These are phyloP conservation scores for Sarcophaga carnaria DNA, from an alignment of 2,888 invertebrate genomes.

Conservation along the genomic window DNA sequence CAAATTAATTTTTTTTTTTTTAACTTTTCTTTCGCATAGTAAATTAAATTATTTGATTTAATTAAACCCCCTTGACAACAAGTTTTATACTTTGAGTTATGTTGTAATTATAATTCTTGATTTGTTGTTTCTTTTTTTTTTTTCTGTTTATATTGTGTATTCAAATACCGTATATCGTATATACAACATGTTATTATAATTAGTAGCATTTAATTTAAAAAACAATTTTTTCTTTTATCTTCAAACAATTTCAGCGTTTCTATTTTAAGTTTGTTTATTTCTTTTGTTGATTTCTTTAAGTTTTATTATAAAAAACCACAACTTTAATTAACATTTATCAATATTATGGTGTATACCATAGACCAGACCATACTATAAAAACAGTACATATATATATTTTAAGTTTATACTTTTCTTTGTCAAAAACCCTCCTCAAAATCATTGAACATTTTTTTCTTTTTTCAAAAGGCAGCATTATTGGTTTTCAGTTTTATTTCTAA, in stretches of 20 bases:
- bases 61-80: neutral
- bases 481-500: slow-evolving; percentile 45
- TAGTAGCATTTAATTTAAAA: slow-evolving; percentile 18
- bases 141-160: slow-evolving; percentile 20
- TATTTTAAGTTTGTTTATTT: slow-evolving; percentile 53
- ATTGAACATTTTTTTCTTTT: slow-evolving; percentile 5
- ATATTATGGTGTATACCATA: neutral
- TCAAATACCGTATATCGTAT: slow-evolving; percentile 1
- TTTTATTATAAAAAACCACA: slow-evolving; percentile 39
- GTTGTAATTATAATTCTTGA: slow-evolving; percentile 44
- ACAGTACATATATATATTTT: neutral
- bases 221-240: slow-evolving; percentile 38
- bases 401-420: neutral
- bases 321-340: neutral
- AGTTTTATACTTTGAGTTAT: slow-evolving; percentile 60
- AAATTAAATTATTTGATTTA: slow-evolving; percentile 10
- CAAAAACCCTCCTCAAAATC: neutral
- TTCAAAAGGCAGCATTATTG: slow-evolving; percentile 65
- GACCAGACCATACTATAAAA: no score
- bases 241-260: slow-evolving; percentile 22
- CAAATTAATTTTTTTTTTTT: slow-evolving; percentile 20
- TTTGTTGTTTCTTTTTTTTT: slow-evolving; percentile 27
- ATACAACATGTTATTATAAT: slow-evolving; percentile 20
- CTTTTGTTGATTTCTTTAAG: slow-evolving; percentile 69
- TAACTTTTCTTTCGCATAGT: slow-evolving; percentile 13